phyloP scores from a whole-genome alignment of 2,888 invertebrate genomes.

The Cosmia trapezina region DNA sequence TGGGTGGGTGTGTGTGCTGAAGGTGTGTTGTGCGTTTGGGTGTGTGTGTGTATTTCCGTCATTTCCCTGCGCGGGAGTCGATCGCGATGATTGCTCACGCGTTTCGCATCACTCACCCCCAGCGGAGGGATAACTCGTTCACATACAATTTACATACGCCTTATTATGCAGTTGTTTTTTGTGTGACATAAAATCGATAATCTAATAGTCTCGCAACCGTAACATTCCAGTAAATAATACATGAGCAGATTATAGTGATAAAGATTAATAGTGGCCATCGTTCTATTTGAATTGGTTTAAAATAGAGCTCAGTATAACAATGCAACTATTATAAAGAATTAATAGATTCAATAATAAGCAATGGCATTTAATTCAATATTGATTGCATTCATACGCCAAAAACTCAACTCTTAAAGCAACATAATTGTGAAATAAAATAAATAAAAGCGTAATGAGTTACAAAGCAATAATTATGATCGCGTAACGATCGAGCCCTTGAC shows the following conservation, averaged over 20 bases:
- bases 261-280: conserved; percentile 50
- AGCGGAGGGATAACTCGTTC: conserved; percentile 84
- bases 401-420: conserved; percentile 23
- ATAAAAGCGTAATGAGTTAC: conserved; percentile 48
- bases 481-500: conserved; percentile 65
- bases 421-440: conserved; percentile 44
- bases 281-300: conserved; percentile 48
- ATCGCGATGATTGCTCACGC: conserved; percentile 89
- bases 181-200: conserved; percentile 82
- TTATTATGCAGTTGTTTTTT: conserved; percentile 81
- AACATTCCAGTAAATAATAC: conserved; percentile 56
- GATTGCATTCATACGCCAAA: conserved; percentile 24
- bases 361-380: conserved; percentile 11
- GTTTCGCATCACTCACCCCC: conserved; percentile 89
- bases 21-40: conserved; percentile 54
- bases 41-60: conserved; percentile 84
- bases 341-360: conserved; percentile 12
- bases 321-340: not conserved
- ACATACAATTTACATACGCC: conserved; percentile 87
- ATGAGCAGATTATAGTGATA: conserved; percentile 57
- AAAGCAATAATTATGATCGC: conserved; percentile 60
- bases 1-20: conserved; percentile 54
- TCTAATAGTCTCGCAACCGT: conserved; percentile 73
- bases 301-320: conserved; percentile 6
- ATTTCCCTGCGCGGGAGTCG: conserved; percentile 87